phyloP scores from a whole-genome alignment of 2,888 invertebrate species.

The Athalia rosae region DNA sequence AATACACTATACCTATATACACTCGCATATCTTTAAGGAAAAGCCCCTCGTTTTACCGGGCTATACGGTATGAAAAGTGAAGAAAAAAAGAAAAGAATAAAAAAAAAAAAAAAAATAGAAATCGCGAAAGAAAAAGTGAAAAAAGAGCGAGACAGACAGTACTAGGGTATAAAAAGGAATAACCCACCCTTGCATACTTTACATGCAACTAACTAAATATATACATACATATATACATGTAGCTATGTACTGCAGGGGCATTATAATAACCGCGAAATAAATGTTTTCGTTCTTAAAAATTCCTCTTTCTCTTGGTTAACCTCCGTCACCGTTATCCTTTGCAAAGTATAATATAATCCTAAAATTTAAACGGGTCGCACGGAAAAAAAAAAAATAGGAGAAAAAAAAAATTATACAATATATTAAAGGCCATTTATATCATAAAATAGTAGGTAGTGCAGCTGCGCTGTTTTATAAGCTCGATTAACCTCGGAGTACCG shows the following conservation, averaged over 20 bases:
- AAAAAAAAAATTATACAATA: no score
- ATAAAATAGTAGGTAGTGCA: no score
- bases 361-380: no score
- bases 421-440: no score
- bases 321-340: no score
- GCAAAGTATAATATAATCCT: no score
- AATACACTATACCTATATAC: neutral
- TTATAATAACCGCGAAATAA: slow-evolving; percentile 11
- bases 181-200: neutral
- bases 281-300: neutral
- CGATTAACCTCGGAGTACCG: no score
- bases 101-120: neutral
- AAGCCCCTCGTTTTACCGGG: neutral
- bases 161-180: neutral
- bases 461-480: no score
- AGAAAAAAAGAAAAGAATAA: neutral
- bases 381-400: no score
- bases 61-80: slow-evolving; percentile 5
- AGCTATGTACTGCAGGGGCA: neutral
- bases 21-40: slow-evolving; percentile 9
- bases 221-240: neutral
- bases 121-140: neutral
- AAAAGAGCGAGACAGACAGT: neutral
- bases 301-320: no score
- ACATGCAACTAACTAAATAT: no score